Base-by-base conservation (phyloP, 1,140 invertebrate genomes). In the Neodiprion fabricii region DNA sequence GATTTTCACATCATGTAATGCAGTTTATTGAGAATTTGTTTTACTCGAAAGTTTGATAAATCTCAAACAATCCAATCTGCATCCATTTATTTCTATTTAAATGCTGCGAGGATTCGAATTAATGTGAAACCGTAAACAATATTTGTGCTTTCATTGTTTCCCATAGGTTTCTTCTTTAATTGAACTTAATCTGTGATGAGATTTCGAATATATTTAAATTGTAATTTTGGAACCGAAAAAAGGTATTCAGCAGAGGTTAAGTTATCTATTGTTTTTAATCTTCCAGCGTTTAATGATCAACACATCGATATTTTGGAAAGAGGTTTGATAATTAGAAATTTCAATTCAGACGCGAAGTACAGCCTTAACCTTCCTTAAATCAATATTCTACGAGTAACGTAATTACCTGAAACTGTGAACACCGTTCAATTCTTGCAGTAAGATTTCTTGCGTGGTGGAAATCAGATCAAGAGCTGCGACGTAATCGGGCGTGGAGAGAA, bases 401-500 rank as follows among this genome's bases (percentile, higher is more conserved):
- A 72, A 67, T 80, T 83, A 94, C 92, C 93, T 91, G 85, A 99
- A 98, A 85, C 97, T 96, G 82, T 96, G 95, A 68, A 99, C 92
- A 47, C 97, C 97, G 74, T 94, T 93, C 68, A 99, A 89, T 85
- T 98, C 96, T 79, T 95, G 94, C 7, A 92, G 90, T 12, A 99
- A 89, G 75, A 99, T 95, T 88, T 99, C 97, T 90, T 99, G 97
- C 1, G 98, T 98, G 2, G 97, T 98, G 73, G 95, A 92, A 78
- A 99, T 99, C 67, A 99, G 91, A 89, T 99, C 98, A 65, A 99
- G 89, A 1, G 98, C 98, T 48, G 97, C 97, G 49, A 98, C 97
- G 91, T 98, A 99, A 88, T 99, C 98, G 77, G 96, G 97, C 9
- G 96, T 97, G 72, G 97, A 97, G 17, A 99, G 89, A 11, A 99